Evolutionary conservation across 2,797 vertebrate species (phyloP).

Genomic region (Percopsis omiscomaycus): DNA sequence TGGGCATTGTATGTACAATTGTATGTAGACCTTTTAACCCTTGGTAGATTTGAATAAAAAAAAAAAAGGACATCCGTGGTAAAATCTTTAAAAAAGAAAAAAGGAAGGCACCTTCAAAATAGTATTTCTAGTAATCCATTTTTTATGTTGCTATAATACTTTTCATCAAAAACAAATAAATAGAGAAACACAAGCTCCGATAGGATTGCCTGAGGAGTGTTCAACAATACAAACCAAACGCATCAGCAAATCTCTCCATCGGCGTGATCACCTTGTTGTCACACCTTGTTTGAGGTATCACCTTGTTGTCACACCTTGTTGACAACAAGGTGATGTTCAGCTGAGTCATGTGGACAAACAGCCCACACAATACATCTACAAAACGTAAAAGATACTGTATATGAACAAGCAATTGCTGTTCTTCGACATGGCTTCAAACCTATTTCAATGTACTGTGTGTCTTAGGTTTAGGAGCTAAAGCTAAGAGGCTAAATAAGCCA

Average conservation of each 20-base stretch:
- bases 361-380: constrained; percentile 12
- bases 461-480: too few relatives aligned
- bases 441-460: constrained; percentile 4
- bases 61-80: too few relatives aligned
- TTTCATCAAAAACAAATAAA: constrained; percentile 27
- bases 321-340: background rate
- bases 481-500: too few relatives aligned
- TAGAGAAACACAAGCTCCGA: constrained; percentile 10
- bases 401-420: background rate
- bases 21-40: background rate
- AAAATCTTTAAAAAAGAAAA: too few relatives aligned
- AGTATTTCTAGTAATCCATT: too few relatives aligned
- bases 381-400: background rate
- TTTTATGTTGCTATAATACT: constrained; percentile 19
- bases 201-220: constrained; percentile 47
- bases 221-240: constrained; percentile 11
- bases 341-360: background rate
- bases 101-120: too few relatives aligned
- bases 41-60: too few relatives aligned
- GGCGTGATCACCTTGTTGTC: too few relatives aligned
- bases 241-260: too few relatives aligned
- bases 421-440: constrained; percentile 41
- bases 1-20: background rate
- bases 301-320: too few relatives aligned
- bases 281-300: too few relatives aligned